These are phyloP conservation scores for Cybosia mesomella DNA, from an alignment of 2,888 invertebrate species.

Conservation along the genomic window DNA sequence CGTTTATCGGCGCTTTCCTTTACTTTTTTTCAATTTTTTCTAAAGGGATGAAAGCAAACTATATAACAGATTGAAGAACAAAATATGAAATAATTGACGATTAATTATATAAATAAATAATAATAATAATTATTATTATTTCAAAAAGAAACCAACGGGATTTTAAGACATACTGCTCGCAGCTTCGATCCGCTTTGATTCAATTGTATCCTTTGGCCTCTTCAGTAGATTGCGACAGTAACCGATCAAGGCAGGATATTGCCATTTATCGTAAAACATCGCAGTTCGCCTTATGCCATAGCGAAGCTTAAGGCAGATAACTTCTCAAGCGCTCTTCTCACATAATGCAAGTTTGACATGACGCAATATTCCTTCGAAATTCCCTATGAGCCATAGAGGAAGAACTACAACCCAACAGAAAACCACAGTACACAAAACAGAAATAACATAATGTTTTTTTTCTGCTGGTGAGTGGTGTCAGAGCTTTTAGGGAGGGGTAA, in stretches of 20 bases:
- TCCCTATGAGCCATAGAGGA: neutral
- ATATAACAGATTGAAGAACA: neutral
- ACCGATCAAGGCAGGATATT: slow-evolving; percentile 22
- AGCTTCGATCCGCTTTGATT: slow-evolving; percentile 1
- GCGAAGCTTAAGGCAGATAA: neutral
- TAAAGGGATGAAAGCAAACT: neutral
- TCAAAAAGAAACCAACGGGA: no score
- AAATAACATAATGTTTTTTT: no score
- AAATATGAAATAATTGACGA: neutral
- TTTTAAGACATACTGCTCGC: neutral
- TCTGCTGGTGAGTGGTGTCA: neutral
- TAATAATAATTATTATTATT: no score
- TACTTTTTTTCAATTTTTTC: no score
- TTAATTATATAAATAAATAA: neutral
- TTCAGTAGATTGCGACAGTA: slow-evolving; percentile 11
- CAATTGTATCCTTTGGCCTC: neutral
- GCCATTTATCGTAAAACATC: slow-evolving; percentile 16
- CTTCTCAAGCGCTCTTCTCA: neutral
- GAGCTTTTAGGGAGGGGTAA: neutral
- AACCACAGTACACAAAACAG: neutral
- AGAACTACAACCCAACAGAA: neutral
- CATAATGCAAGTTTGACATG: neutral
- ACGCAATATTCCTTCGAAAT: neutral
- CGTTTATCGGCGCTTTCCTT: no score
- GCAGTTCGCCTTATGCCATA: slow-evolving; percentile 1